Evolutionary conservation across 2,797 vertebrate genomes (phyloP), one percentile per base, ranked within the genome.

Genomic region (Manis pentadactyla): DNA sequence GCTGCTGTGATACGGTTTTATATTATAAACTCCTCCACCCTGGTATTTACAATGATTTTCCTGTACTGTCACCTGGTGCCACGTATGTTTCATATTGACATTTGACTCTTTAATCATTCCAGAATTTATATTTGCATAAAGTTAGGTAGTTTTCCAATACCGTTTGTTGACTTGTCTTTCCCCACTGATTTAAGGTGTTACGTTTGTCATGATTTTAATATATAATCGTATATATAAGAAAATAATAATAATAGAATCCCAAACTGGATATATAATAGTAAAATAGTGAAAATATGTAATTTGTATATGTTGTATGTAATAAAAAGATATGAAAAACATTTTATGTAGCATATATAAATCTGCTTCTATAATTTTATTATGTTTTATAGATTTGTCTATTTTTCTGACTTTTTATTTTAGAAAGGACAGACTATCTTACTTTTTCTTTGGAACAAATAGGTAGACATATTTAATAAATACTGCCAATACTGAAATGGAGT

Each of bases 381-480:
- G 63, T 64, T 87, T 77, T 82, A 71, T 7, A 64, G 17, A 90
- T 92, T 87, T 93, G 29, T 57, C 34, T 89, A 53, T 66, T 86
- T 90, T 42, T 57, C 31, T 68, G 21, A 88, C 5, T 75, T 79
- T 46, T 92, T 95, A 69, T 57, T 92, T 14, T 86, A 10, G 17
- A 69, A 89, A 81, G 18, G 39, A 86, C 39, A 59, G 57, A 74
- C 51, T 53, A 61, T 14, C 25, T 94, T 92, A 84, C 71, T 57
- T 92, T 94, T 74, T 55, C 57, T 90, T 90, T 82, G 68, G 7
- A 68, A 79, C 18, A 78, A 68, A 63, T 89, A 15, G 18, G 29
- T 83, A 57, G 61, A 34, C 25, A 74, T 31, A 82, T 89, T 74
- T 85, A 92, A 85, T 92, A 89, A 85, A 49, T 94, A 46, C 55